Conservation (phyloP, 2,113 vertebrate species). For the Caranx ignobilis region DNA sequence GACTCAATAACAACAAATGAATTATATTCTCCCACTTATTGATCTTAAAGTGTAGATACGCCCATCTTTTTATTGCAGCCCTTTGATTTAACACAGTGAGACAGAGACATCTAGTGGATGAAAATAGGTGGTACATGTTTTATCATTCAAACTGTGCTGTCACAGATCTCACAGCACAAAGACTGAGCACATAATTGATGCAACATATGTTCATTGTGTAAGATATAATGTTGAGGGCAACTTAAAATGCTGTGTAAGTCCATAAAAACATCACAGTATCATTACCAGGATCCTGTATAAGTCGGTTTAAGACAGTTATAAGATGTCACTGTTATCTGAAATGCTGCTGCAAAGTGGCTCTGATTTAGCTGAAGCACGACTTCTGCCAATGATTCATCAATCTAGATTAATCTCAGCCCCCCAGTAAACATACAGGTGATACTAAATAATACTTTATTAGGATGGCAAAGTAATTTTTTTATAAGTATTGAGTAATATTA, state of each 20-base stretch:
- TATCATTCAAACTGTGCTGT: not conserved
- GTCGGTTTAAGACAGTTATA: not conserved
- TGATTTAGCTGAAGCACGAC: not conserved
- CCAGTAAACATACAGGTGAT: not conserved
- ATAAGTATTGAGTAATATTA: too few species aligned
- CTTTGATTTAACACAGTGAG: constrained; percentile 18
- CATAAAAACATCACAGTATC: not conserved
- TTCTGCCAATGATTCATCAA: not conserved
- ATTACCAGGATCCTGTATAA: not conserved
- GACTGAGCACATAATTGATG: too few species aligned
- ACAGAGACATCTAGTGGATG: constrained; percentile 83
- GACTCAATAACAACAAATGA: not conserved
- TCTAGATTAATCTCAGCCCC: not conserved
- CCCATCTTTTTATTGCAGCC: not conserved
- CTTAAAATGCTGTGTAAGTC: not conserved
- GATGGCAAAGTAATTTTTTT: too few species aligned
- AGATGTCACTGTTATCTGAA: not conserved
- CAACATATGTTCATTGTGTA: not conserved
- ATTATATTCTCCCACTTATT: constrained; percentile 8
- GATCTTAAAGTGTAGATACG: not conserved
- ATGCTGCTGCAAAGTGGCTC: too few species aligned
- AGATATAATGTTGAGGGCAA: not conserved
- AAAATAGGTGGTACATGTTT: not conserved
- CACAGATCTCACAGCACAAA: not conserved
- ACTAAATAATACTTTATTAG: not conserved